Percentiles rank a stretch among this genome's conserved stretches.
Evolutionary conservation across 53 echinoderm and acorn worm species (phyloP).

Genomic region (Echinarachnius parma): DNA sequence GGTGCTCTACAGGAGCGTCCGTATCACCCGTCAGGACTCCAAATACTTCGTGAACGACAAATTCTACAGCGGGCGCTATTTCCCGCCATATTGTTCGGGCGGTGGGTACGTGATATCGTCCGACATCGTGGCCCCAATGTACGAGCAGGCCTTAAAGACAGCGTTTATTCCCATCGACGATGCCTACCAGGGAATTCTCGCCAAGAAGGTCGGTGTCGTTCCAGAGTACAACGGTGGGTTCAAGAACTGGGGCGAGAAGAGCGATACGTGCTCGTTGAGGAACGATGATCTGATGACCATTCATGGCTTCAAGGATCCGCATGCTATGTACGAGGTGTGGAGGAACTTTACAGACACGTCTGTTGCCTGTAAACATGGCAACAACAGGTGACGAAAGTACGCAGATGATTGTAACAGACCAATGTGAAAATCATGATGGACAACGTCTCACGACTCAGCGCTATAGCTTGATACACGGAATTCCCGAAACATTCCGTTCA

Average conservation of each 20-base stretch:
- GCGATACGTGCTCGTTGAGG: slow-evolving; percentile 75
- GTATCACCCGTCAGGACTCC: slow-evolving; percentile 69
- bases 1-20: slow-evolving; percentile 60
- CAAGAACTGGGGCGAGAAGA: slow-evolving; percentile 86
- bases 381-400: too few relatives aligned
- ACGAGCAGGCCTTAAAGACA: slow-evolving; percentile 69
- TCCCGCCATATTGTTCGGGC: slow-evolving; percentile 91
- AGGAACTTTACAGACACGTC: slow-evolving; percentile 76
- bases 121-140: slow-evolving; percentile 77
- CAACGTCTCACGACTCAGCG: too few relatives aligned
- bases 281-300: slow-evolving; percentile 75
- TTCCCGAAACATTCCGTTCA: too few relatives aligned
- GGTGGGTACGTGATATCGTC: slow-evolving; percentile 83
- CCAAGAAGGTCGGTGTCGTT: slow-evolving; percentile 64
- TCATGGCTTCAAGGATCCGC: slow-evolving; percentile 73
- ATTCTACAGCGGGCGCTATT: slow-evolving; percentile 80
- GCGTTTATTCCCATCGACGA: slow-evolving; percentile 91
- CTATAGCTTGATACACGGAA: too few relatives aligned
- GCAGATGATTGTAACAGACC: too few relatives aligned
- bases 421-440: too few relatives aligned
- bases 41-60: slow-evolving; percentile 77
- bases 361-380: slow-evolving; percentile 38
- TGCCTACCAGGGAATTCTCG: slow-evolving; percentile 90
- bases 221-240: slow-evolving; percentile 68
- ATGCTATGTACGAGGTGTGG: slow-evolving; percentile 74